Evolutionary conservation across 2,797 vertebrate genomes (phyloP).

Genomic region (Sylvia borin): DNA sequence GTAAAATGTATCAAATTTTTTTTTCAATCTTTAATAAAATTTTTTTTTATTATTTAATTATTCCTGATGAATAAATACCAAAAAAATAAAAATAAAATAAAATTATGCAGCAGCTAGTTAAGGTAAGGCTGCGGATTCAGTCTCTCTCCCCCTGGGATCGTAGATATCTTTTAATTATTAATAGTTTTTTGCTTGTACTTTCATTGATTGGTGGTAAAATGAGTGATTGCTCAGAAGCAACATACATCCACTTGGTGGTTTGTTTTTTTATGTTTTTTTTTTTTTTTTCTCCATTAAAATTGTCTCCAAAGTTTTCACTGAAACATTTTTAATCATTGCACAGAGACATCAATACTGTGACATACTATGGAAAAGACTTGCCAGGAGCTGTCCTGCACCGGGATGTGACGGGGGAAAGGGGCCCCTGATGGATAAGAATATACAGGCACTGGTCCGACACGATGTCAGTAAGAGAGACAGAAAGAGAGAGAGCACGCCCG

Average conservation of each 20-base stretch:
- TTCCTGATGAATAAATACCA: constrained; percentile 94
- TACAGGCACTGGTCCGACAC: constrained; percentile 86
- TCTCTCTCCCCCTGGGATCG: constrained; percentile 85
- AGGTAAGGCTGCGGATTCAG: constrained; percentile 86
- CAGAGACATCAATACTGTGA: constrained; percentile 88
- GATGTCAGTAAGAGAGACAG: constrained; percentile 86
- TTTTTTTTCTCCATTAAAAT: constrained; percentile 76
- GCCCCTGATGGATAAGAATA: constrained; percentile 84
- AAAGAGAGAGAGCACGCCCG: constrained; percentile 82
- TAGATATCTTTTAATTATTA: constrained; percentile 40
- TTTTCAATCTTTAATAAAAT: constrained; percentile 97
- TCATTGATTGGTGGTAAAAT: constrained; percentile 78
- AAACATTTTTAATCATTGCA: constrained; percentile 83
- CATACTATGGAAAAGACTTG: constrained; percentile 82
- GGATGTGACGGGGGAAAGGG: constrained; percentile 84
- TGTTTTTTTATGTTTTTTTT: constrained; percentile 32
- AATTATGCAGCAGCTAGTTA: constrained; percentile 83
- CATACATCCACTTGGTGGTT: constrained; percentile 79
- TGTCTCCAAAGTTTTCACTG: constrained; percentile 82
- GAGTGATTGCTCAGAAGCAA: constrained; percentile 83
- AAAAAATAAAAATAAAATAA: constrained; percentile 86
- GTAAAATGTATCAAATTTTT: constrained; percentile 99
- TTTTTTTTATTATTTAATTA: constrained; percentile 79
- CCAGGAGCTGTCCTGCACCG: constrained; percentile 86
- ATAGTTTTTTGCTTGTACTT: constrained; percentile 80